Conservation (phyloP, 2,888 invertebrate species). For the Sympetrum striolatum region DNA sequence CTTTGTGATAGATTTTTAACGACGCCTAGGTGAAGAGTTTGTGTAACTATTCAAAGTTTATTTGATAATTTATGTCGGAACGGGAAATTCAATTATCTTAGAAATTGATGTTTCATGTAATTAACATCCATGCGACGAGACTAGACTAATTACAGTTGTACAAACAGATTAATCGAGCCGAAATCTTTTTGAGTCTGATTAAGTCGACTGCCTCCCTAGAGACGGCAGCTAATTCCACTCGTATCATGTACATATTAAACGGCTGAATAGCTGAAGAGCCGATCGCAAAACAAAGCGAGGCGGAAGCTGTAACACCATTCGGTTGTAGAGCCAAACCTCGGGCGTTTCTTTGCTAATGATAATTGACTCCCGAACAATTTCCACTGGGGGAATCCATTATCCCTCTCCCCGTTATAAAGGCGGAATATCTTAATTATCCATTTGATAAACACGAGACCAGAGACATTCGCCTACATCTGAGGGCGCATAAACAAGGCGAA, state of each 20-base stretch:
- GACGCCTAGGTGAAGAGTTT: too few relatives aligned
- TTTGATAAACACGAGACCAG: constrained; percentile 23
- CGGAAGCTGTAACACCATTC: not conserved
- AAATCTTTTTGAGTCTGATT: too few relatives aligned
- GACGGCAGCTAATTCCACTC: too few relatives aligned
- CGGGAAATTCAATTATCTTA: too few relatives aligned
- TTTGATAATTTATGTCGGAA: too few relatives aligned
- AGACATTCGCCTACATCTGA: not conserved
- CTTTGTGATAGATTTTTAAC: too few relatives aligned
- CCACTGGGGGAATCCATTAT: not conserved
- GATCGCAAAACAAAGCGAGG: not conserved
- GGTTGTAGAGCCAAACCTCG: not conserved
- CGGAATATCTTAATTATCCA: constrained; percentile 9
- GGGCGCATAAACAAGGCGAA: not conserved
- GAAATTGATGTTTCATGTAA: too few relatives aligned
- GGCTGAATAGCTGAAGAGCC: not conserved
- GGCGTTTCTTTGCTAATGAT: not conserved
- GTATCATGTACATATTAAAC: not conserved
- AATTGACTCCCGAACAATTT: not conserved
- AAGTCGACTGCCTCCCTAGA: too few relatives aligned
- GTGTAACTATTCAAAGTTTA: too few relatives aligned
- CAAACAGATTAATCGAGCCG: too few relatives aligned
- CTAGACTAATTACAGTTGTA: too few relatives aligned
- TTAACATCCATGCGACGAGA: too few relatives aligned
- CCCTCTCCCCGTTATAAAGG: not conserved